Base-by-base conservation (phyloP, 2,113 vertebrate genomes). In the Grammomys surdaster region DNA sequence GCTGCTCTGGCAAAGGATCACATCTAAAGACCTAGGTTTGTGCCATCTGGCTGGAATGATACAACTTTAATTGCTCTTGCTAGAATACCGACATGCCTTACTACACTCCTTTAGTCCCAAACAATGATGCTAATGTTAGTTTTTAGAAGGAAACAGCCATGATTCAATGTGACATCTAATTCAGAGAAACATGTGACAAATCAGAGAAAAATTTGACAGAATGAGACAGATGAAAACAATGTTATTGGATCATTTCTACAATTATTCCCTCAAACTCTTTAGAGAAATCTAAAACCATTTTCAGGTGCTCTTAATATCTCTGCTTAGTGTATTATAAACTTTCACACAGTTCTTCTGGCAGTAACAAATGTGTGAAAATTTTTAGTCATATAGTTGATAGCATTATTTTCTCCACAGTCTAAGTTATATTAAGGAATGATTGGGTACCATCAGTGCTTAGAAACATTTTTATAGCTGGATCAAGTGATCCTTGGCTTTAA, bases 281-380 rank as follows among this genome's bases (percentile, higher is more conserved):
- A 69, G 78, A n/a, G 43, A 96, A 73, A 90, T 11, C 10, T 90
- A 24, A 40, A 95, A 95, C 96, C 88, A 1, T 4, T 94, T 97
- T 85, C 60, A 97, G 93, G 89, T 16, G 17, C 56, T 91, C 36
- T 91, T 95, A 92, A 88, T 91, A 84, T 77, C 24, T 65, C 63
- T 85, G 1, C 33, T 94, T 89, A 82, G 70, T 72, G 93, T 93
- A 75, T 6, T 82, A 9, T 95, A 95, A 36, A 88, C 11, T 80
- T 91, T n/a, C 58, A 95, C 89, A 72, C 91, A 16, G 90, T 88
- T 84, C n/a, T 70, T 84, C 54, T 58, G 9, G 22, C 28, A 51
- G 75, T 85, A 93, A 80, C 69, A 88, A 84, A 7, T 54, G 28
- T 89, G 7, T 77, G 10, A 89, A 89, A 96, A 86, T 6, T 75